These are phyloP conservation scores for Pseudolaguvia tuberculata DNA, from an alignment of 2,113 vertebrate species.

Conservation along the genomic window DNA sequence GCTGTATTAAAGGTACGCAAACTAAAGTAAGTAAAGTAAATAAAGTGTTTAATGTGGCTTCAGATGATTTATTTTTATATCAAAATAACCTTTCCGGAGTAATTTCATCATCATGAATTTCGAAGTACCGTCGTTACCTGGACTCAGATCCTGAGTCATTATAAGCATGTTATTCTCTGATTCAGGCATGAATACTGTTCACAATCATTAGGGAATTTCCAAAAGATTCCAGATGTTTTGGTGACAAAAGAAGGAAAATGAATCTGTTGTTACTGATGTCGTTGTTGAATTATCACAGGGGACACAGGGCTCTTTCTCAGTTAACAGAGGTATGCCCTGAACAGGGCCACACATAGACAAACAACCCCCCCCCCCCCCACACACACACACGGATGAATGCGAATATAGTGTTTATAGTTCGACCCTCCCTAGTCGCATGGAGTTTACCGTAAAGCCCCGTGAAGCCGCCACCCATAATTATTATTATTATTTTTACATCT, in stretches of 20 bases:
- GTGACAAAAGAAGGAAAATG: not conserved
- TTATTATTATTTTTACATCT: not conserved
- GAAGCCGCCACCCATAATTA: not conserved
- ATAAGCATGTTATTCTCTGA: not conserved
- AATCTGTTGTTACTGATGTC: not conserved
- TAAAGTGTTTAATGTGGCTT: too few relatives aligned
- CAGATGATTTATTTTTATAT: too few relatives aligned
- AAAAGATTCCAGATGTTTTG: not conserved
- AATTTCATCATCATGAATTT: too few relatives aligned
- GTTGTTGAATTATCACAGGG: not conserved
- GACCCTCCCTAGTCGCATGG: not conserved
- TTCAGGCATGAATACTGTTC: not conserved
- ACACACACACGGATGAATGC: too few relatives aligned
- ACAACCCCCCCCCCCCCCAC: too few relatives aligned
- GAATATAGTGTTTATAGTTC: not conserved
- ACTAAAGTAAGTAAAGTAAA: too few relatives aligned
- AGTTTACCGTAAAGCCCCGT: not conserved
- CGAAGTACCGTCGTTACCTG: too few relatives aligned
- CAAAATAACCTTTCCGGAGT: too few relatives aligned
- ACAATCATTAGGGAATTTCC: not conserved
- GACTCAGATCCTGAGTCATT: not conserved
- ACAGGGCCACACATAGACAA: too few relatives aligned
- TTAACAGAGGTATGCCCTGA: too few relatives aligned
- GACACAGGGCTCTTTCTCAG: not conserved
- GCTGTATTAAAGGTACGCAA: too few relatives aligned